Evolutionary conservation across 1,140 invertebrate species (phyloP).

Genomic region (Ooceraea biroi): DNA sequence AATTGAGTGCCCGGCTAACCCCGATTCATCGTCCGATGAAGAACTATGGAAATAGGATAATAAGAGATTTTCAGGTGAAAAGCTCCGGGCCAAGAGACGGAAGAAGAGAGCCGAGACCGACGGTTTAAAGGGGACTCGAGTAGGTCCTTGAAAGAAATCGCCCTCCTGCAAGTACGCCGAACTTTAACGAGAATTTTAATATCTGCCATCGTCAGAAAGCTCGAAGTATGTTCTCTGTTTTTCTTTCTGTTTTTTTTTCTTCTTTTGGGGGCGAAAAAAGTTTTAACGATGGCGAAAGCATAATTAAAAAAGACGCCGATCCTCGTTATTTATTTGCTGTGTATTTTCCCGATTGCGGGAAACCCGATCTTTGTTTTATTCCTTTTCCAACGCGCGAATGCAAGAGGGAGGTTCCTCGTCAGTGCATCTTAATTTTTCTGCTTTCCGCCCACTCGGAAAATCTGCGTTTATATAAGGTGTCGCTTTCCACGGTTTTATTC

Average conservation of each 20-base stretch:
- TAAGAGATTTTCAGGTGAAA: slow-evolving; percentile 38
- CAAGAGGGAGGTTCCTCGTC: background rate
- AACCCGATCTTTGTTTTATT: background rate
- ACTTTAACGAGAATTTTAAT: slow-evolving; percentile 65
- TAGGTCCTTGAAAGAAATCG: slow-evolving; percentile 1
- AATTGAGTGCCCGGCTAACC: slow-evolving; percentile 69
- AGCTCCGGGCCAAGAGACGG: slow-evolving; percentile 5
- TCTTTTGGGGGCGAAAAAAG: background rate
- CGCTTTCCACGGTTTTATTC: background rate
- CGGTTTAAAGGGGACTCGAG: slow-evolving; percentile 34
- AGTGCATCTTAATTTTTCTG: slow-evolving; percentile 15
- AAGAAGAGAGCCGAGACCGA: background rate
- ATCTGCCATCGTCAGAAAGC: background rate
- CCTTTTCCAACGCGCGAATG: background rate
- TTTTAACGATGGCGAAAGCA: background rate
- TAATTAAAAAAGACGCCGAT: slow-evolving; percentile 35
- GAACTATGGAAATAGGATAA: slow-evolving; percentile 62
- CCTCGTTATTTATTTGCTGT: background rate
- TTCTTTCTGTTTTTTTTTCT: background rate
- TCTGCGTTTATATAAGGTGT: background rate
- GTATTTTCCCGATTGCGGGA: background rate
- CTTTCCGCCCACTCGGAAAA: background rate
- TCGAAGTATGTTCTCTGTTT: background rate
- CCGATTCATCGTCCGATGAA: slow-evolving; percentile 64
- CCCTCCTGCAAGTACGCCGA: background rate